These are phyloP conservation scores for Seladonia tumulorum DNA, from an alignment of 2,888 invertebrate genomes.

Conservation along the genomic window DNA sequence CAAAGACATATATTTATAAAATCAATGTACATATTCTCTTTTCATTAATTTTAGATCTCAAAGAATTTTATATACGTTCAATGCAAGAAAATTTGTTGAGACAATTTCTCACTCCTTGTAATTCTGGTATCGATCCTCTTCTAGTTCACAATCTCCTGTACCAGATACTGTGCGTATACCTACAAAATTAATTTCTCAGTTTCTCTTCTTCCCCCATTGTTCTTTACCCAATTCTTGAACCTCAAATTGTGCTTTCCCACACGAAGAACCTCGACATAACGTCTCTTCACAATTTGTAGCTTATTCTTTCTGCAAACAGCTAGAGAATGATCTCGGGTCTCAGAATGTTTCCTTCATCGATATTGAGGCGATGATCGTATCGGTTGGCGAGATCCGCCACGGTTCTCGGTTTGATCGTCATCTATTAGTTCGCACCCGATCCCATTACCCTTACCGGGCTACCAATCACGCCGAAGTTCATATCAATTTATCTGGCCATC, in stretches of 20 bases:
- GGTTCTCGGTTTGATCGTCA: background rate
- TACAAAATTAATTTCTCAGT: background rate
- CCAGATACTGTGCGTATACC: background rate
- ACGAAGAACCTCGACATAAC: background rate
- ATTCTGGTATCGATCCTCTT: background rate
- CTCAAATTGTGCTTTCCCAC: too few relatives aligned
- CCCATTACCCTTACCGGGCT: conserved; percentile 47
- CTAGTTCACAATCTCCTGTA: background rate
- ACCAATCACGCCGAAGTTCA: conserved; percentile 57
- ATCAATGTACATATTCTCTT: too few relatives aligned
- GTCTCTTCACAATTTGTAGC: background rate
- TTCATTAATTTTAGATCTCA: too few relatives aligned
- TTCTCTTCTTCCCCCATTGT: background rate
- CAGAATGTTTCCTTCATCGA: background rate
- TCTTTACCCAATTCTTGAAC: background rate
- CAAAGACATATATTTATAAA: too few relatives aligned
- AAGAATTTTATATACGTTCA: too few relatives aligned
- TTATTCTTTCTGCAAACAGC: background rate
- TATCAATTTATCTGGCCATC: conserved; percentile 65
- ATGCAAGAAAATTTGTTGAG: too few relatives aligned
- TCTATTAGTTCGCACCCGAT: conserved; percentile 40
- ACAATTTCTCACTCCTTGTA: too few relatives aligned
- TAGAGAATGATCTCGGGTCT: background rate
- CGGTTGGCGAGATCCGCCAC: background rate
- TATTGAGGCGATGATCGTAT: background rate